Evolutionary conservation across 2,888 invertebrate species (phyloP).

Genomic region (Craniophora ligustri): DNA sequence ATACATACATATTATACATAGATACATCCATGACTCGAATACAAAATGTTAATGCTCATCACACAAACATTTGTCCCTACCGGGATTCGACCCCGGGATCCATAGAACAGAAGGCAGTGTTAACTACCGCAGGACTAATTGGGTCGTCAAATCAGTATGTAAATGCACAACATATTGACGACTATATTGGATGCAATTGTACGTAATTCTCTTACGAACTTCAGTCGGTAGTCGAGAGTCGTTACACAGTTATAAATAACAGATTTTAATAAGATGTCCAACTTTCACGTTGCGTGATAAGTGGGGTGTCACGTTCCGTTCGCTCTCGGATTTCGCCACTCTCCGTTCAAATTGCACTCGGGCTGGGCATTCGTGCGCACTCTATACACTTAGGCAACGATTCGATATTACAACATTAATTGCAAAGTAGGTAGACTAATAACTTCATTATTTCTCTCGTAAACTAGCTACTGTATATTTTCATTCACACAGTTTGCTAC

Average conservation of each 20-base stretch:
- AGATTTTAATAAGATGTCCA: conserved; percentile 80
- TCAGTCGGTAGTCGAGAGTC: conserved; percentile 46
- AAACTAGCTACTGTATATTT: not conserved
- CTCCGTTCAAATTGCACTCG: conserved; percentile 79
- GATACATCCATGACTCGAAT: too few relatives aligned
- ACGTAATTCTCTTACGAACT: conserved; percentile 44
- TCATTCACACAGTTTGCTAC: too few relatives aligned
- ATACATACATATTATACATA: too few relatives aligned
- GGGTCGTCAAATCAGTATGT: conserved; percentile 9
- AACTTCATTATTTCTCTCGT: conserved; percentile 42
- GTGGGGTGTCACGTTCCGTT: conserved; percentile 84
- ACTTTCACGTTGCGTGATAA: conserved; percentile 83
- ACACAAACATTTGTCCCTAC: too few relatives aligned
- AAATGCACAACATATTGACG: not conserved
- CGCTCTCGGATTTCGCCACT: conserved; percentile 83
- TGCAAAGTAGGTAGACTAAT: conserved; percentile 39
- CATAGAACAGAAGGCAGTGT: too few relatives aligned
- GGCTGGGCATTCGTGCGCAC: conserved; percentile 67
- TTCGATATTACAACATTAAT: conserved; percentile 64
- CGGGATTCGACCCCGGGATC: too few relatives aligned
- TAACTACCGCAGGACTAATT: conserved; percentile 10
- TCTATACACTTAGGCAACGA: conserved; percentile 66
- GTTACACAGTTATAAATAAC: conserved; percentile 75
- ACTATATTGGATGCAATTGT: conserved; percentile 13
- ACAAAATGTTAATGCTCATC: too few relatives aligned